Percentiles rank a stretch among this genome's conserved stretches.
Evolutionary conservation across 2,888 invertebrate species (phyloP).

Genomic region (Trachelus iudaicus): DNA sequence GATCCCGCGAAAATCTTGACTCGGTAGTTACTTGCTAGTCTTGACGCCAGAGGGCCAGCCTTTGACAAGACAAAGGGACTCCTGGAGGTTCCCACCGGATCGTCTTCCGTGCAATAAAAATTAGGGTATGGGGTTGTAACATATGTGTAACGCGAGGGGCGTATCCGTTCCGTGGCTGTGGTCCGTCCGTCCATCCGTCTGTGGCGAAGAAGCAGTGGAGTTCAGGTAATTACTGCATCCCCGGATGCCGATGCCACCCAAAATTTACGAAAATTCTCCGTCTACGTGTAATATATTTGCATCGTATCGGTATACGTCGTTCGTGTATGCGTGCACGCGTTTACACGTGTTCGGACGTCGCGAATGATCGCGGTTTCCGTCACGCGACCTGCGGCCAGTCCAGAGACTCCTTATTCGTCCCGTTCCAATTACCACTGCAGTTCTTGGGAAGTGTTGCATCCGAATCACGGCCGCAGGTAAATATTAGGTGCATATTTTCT

Average conservation of each 20-base stretch:
- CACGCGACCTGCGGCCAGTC: constrained; percentile 55
- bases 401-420: background rate
- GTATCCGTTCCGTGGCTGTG: constrained; percentile 54
- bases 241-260: constrained; percentile 49
- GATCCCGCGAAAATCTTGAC: background rate
- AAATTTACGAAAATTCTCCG: constrained; percentile 50
- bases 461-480: background rate
- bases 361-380: constrained; percentile 49
- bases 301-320: constrained; percentile 22
- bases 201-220: constrained; percentile 45
- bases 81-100: constrained; percentile 40
- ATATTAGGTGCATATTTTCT: background rate
- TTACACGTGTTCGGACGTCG: constrained; percentile 24
- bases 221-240: constrained; percentile 60
- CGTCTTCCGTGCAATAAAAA: constrained; percentile 42
- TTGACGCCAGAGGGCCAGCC: background rate
- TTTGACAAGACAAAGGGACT: constrained; percentile 5
- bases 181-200: constrained; percentile 56
- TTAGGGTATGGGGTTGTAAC: constrained; percentile 48
- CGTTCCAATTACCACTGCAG: background rate
- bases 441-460: background rate
- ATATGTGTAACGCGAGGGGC: constrained; percentile 66
- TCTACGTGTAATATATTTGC: constrained; percentile 17
- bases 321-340: constrained; percentile 26
- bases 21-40: background rate